Conservation (phyloP, 2,888 invertebrate species). For the Megalurothrips usitatus region DNA sequence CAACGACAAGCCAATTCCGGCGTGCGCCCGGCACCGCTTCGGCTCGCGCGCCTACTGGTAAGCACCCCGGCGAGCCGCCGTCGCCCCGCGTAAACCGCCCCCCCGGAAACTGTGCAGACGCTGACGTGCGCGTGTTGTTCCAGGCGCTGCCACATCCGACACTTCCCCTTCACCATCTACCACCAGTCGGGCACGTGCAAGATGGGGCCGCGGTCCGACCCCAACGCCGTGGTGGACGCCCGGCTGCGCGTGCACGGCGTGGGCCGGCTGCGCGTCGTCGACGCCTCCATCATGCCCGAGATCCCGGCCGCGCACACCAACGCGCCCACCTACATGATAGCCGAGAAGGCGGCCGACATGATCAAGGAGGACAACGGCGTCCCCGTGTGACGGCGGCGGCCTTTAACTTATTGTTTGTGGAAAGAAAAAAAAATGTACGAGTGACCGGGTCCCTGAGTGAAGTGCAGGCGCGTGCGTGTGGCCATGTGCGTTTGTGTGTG, state of each 20-base stretch:
- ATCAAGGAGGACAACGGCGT: conserved; percentile 41
- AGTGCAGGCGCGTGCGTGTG: too few species aligned
- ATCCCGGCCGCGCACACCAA: conserved; percentile 63
- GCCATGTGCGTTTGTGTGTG: too few species aligned
- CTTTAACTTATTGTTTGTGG: background rate
- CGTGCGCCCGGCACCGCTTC: conserved; percentile 53
- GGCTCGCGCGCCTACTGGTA: conserved; percentile 63
- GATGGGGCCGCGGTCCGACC: conserved; percentile 53
- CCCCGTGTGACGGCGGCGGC: background rate
- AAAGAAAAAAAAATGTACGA: too few species aligned
- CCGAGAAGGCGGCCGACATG: conserved; percentile 55
- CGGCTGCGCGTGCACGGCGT: conserved; percentile 58
- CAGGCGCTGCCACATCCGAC: conserved; percentile 50
- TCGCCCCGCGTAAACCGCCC: conserved; percentile 16
- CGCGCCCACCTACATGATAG: conserved; percentile 66
- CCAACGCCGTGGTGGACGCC: conserved; percentile 55
- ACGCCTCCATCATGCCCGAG: conserved; percentile 64
- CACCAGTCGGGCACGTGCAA: conserved; percentile 58
- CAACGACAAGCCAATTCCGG: conserved; percentile 53
- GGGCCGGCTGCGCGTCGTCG: conserved; percentile 59
- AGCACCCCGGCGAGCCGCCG: too few species aligned
- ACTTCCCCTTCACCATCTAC: conserved; percentile 59
- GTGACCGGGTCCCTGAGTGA: too few species aligned
- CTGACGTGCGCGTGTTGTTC: conserved; percentile 36
- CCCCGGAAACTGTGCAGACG: conserved; percentile 16